These are phyloP conservation scores for Amphipoea lucens DNA, from an alignment of 2,888 invertebrate genomes.

Conservation along the genomic window DNA sequence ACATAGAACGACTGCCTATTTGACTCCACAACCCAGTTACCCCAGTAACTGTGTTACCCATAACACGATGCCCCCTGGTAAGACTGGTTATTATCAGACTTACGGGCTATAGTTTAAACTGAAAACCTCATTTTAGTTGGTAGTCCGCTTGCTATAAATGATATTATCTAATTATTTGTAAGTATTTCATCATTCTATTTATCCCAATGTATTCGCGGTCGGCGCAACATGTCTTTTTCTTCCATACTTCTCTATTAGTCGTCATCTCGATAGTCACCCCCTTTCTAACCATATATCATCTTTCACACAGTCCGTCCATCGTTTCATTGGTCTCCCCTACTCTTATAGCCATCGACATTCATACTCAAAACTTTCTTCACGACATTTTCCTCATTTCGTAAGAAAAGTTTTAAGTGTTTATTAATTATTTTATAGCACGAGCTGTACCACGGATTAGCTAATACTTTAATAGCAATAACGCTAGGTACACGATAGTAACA, in stretches of 20 bases:
- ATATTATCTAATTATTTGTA: not conserved
- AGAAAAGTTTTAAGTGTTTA: not conserved
- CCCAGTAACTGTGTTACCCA: too few relatives aligned
- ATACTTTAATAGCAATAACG: not conserved
- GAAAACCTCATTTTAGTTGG: not conserved
- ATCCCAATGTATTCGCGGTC: not conserved
- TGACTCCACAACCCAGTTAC: too few relatives aligned
- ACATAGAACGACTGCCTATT: too few relatives aligned
- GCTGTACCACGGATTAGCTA: not conserved
- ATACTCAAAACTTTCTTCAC: not conserved
- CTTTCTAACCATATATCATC: not conserved
- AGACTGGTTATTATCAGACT: not conserved
- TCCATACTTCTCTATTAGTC: not conserved
- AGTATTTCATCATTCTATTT: not conserved
- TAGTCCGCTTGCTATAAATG: not conserved
- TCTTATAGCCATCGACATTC: not conserved
- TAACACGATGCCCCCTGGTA: too few relatives aligned
- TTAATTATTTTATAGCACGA: not conserved
- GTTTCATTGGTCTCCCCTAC: not conserved
- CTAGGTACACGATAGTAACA: not conserved
- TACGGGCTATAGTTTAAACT: not conserved
- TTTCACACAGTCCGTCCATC: not conserved
- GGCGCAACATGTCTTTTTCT: not conserved
- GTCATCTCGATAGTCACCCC: not conserved
- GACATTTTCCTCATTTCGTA: not conserved